These are phyloP conservation scores for Cyprinella venusta DNA, from an alignment of 2,797 vertebrate species.

Conservation along the genomic window DNA sequence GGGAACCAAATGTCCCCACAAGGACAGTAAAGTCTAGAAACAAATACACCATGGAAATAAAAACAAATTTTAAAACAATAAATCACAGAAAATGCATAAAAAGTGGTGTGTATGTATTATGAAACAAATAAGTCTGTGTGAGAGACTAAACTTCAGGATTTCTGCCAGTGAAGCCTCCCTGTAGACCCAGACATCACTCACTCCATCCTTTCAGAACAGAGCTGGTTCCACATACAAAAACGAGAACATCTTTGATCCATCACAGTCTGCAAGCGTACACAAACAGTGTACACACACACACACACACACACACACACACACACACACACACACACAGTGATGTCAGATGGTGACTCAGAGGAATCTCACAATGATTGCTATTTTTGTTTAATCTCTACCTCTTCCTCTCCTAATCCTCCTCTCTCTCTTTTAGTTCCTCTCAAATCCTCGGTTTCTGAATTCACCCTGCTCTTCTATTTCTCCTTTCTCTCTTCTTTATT, in stretches of 20 bases:
- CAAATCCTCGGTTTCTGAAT: neutral
- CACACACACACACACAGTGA: conserved; percentile 17
- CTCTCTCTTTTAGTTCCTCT: conserved; percentile 18
- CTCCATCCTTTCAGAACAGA: conserved; percentile 17
- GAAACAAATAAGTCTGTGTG: neutral
- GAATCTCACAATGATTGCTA: conserved; percentile 50
- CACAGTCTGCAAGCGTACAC: neutral
- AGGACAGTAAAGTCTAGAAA: neutral
- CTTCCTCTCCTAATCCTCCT: conserved; percentile 24
- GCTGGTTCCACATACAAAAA: conserved; percentile 36
- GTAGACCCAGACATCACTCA: conserved; percentile 30
- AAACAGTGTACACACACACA: conserved; percentile 5
- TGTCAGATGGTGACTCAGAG: conserved; percentile 53
- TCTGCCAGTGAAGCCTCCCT: conserved; percentile 4
- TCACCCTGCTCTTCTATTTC: neutral
- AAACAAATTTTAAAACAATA: neutral
- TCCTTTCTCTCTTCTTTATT: neutral
- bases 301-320: neutral
- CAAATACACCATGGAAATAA: neutral
- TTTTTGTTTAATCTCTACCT: conserved; percentile 52
- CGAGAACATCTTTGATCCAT: conserved; percentile 32
- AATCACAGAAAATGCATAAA: neutral
- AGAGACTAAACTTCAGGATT: neutral
- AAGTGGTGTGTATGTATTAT: neutral
- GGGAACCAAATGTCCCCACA: neutral